These are phyloP conservation scores for Drosophila peninsularis DNA, from an alignment of 2,888 invertebrate genomes.

Conservation along the genomic window DNA sequence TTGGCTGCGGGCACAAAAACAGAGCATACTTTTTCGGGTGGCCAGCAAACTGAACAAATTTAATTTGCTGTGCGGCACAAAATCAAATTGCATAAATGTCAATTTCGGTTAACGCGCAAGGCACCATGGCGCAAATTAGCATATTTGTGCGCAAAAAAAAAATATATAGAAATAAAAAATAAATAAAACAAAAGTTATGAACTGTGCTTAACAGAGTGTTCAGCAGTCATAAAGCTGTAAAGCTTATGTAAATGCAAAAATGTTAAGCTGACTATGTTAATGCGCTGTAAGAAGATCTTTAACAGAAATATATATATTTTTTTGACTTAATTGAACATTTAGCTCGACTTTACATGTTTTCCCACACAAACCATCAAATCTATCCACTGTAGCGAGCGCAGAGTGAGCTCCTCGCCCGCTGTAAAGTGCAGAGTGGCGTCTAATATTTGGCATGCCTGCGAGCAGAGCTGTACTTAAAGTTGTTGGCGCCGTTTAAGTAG, in stretches of 20 bases:
- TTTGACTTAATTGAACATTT: no score
- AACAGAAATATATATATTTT: no score
- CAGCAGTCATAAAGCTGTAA: not conserved
- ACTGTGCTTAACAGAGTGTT: not conserved
- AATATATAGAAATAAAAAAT: not conserved
- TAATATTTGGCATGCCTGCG: slow-evolving; percentile 40
- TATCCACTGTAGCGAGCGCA: not conserved
- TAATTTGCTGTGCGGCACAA: slow-evolving; percentile 72
- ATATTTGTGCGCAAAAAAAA: not conserved
- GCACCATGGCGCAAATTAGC: slow-evolving; percentile 2
- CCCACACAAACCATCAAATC: not conserved
- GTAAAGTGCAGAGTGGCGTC: slow-evolving; percentile 25
- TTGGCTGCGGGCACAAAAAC: slow-evolving; percentile 55
- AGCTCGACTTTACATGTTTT: not conserved
- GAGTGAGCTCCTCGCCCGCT: not conserved
- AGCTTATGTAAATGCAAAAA: not conserved
- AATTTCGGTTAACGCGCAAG: slow-evolving; percentile 45
- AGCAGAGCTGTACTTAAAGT: slow-evolving; percentile 31
- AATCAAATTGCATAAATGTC: slow-evolving; percentile 81
- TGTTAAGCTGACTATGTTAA: not conserved
- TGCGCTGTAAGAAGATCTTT: no score
- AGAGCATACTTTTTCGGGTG: slow-evolving; percentile 60
- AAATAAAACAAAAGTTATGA: not conserved
- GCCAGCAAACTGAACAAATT: slow-evolving; percentile 59
- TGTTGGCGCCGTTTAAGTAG: slow-evolving; percentile 43